Evolutionary conservation across 2,797 vertebrate genomes (phyloP), one percentile per base, ranked within the genome.

Genomic region (Ctenopoma kingsleyae): DNA sequence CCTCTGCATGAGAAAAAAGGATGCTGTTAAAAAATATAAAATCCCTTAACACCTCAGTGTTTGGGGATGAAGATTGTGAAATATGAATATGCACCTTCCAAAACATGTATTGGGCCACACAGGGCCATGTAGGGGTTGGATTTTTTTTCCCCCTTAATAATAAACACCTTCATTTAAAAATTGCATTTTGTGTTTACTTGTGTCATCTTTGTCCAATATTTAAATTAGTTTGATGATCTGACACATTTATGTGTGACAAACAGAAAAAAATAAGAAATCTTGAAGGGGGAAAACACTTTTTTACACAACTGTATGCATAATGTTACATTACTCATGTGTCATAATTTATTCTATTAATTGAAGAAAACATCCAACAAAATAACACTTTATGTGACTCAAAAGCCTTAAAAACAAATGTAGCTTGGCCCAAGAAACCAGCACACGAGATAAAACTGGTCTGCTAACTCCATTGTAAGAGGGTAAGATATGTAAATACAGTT

Each of bases 1-100:
- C 96, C 84, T 96, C 97, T 98, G 80, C 50, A 88, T 67, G n/a
- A 75, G 13, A 25, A 30, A 71, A 50, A 38, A 38, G 2, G 7
- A 25, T 41, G 10, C 32, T 2, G 4, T 66, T 52, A 55, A 0
- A 70, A 47, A 53, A 5, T 4, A 35, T n/a, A 9, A n/a, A 36
- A 46, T 40, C 43, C 12, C 55, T 3, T 12, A 16, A 52, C n/a
- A 20, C 6, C 17, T 50, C 20, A 25, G 5, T 17, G 17, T 57
- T 48, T 36, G 22, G 7, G 48, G 27, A 44, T 22, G 4, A 35
- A 10, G 17, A 11, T 36, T 3, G 11, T 38, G 38, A 55, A 38
- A 38, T 17, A 1, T 2, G 2, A 30, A 27, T 8, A 50, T 20
- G 8, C 25, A 19, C 41, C 41, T 27, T 47, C 8, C 19, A 68